Evolutionary conservation across 2,888 invertebrate genomes (phyloP), one percentile per base, ranked within the genome.

Genomic region (Mythimna ferrago): DNA sequence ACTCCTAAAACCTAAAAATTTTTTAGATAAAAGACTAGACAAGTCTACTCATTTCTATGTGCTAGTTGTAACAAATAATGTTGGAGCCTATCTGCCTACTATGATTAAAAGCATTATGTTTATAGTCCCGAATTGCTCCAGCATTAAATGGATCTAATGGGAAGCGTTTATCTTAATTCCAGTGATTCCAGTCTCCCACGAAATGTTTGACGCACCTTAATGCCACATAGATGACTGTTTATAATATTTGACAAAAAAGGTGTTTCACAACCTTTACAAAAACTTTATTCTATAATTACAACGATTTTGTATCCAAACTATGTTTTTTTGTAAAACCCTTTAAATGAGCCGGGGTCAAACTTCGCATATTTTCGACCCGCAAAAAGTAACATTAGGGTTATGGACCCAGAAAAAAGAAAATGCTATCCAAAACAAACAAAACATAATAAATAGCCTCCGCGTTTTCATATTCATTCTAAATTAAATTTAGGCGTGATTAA

Each of bases 401-500:
- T 87, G 81, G 77, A 78, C 76, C 73, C 63, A 73, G 66, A 78
- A 89, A 81, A 89, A 87, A 88, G 76, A 90, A 91, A 93, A 91
- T 90, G 86, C 85, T 85, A 86, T 84, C 89, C 89, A 95, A 95
- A 95, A 93, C 94, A 96, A 96, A 96, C 93, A 95, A 94, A 94
- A 94, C 82, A 86, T 89, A 91, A 90, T 90, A 90, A 93, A 93
- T 92, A 89, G 89, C 88, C 86, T 89, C 83, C 89, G 89, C 88
- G 88, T 93, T 93, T 92, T 93, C 92, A 91, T 93, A 92, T 93
- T 89, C 90, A 87, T 93, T 90, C 94, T 93, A 95, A 95, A 96
- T 96, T 96, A 93, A 95, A 95, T 95, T 96, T 95, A 94, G 95
- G 93, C 93, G 93, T 94, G 94, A 95, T 95, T 93, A 94, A 93